Evolutionary conservation across 2,113 vertebrate genomes (phyloP).

Genomic region (Bos indicus): DNA sequence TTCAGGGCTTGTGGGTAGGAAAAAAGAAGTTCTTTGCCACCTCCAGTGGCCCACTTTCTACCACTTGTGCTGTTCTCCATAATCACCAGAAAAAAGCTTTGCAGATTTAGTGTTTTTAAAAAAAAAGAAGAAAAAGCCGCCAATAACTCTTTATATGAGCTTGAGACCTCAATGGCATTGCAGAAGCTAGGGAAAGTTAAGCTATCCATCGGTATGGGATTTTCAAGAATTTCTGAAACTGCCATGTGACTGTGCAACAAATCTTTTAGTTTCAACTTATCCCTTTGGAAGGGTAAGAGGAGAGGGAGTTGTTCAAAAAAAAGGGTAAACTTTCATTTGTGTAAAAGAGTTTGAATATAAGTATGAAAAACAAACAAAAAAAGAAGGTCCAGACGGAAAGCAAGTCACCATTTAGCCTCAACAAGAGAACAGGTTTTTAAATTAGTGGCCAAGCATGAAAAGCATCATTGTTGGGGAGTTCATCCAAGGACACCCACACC

Average conservation of each 20-base stretch:
- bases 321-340: not conserved
- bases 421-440: conserved; percentile 36
- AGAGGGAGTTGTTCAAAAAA: not conserved
- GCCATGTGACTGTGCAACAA: not conserved
- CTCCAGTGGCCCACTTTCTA: not conserved
- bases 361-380: not conserved
- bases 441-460: conserved; percentile 39
- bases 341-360: not conserved
- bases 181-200: not conserved
- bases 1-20: not conserved
- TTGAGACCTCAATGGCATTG: not conserved
- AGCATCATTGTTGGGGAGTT: conserved; percentile 55
- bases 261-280: not conserved
- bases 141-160: not conserved
- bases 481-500: conserved; percentile 42
- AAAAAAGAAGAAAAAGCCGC: not conserved
- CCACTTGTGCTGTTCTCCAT: not conserved
- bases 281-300: not conserved
- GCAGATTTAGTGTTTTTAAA: not conserved
- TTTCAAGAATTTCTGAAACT: conserved; percentile 9
- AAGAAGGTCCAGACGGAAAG: not conserved
- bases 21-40: conserved; percentile 7
- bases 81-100: not conserved
- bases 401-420: not conserved
- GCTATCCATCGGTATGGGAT: not conserved